Percentiles rank a stretch among this genome's conserved stretches.
Conservation (phyloP, 2,113 vertebrate genomes). For the Zosterops hypoxanthus region DNA sequence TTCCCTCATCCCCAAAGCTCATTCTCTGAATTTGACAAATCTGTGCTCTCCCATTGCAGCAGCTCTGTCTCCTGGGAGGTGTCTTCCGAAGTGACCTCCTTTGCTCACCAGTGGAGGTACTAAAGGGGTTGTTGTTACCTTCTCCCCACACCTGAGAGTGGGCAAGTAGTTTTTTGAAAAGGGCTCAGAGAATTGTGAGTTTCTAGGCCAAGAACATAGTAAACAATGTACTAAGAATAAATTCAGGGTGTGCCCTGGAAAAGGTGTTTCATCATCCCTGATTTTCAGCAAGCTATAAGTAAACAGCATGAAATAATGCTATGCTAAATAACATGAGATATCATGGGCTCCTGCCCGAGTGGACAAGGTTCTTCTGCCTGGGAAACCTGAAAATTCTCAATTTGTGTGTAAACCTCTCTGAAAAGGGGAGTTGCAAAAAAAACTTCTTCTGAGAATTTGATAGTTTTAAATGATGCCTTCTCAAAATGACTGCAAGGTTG, state of each 20-base stretch:
- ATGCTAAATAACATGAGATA: not conserved
- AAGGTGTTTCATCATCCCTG: not conserved
- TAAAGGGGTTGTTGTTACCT: not conserved
- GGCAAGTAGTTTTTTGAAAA: not conserved
- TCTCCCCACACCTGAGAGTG: not conserved
- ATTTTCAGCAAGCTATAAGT: not conserved
- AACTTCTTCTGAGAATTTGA: not conserved
- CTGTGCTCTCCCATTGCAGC: not conserved
- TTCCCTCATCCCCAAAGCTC: not conserved
- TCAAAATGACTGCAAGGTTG: not conserved
- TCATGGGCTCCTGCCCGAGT: accelerated
- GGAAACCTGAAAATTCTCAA: not conserved
- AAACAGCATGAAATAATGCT: not conserved
- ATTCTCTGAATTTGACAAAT: not conserved
- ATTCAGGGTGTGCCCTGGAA: not conserved
- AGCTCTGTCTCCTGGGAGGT: not conserved
- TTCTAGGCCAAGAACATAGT: not conserved
- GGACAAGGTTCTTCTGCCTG: not conserved
- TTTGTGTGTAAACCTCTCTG: not conserved
- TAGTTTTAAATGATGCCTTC: not conserved
- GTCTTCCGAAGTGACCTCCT: not conserved
- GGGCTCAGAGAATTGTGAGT: not conserved
- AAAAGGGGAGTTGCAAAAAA: not conserved
- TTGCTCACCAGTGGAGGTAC: not conserved
- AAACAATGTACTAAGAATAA: slow-evolving; percentile 6